Percentiles rank a stretch among this genome's conserved stretches.
Conservation (phyloP, 1,140 invertebrate species). For the Matsumurasca onukii region DNA sequence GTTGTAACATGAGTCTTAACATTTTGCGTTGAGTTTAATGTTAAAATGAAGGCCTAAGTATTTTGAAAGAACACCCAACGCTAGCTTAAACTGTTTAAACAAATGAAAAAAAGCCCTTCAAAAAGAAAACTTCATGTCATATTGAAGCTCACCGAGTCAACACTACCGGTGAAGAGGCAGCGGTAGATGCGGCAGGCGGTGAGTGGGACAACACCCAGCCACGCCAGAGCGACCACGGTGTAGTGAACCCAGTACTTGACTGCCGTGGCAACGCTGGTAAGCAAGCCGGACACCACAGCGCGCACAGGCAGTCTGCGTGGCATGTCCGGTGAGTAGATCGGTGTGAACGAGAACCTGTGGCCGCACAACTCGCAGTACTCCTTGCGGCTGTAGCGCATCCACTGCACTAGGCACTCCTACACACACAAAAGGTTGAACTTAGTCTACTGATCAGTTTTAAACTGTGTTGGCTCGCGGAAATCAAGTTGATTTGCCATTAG, state of each 20-base stretch:
- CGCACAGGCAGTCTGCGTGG: constrained; percentile 89
- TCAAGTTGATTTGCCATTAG: too few relatives aligned
- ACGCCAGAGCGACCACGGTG: constrained; percentile 92
- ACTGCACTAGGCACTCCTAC: constrained; percentile 78
- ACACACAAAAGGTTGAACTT: constrained; percentile 13
- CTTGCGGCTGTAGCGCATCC: constrained; percentile 95
- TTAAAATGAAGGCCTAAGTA: too few relatives aligned
- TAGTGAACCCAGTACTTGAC: constrained; percentile 97
- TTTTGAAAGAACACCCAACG: too few relatives aligned
- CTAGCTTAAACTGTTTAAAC: too few relatives aligned
- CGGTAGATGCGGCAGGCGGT: constrained; percentile 96
- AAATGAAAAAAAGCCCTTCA: too few relatives aligned
- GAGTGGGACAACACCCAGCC: constrained; percentile 95
- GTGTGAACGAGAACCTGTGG: constrained; percentile 96
- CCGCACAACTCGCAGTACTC: constrained; percentile 99
- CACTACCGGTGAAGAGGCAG: constrained; percentile 85
- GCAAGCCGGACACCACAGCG: constrained; percentile 85
- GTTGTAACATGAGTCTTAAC: too few relatives aligned
- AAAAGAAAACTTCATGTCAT: too few relatives aligned
- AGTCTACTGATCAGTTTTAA: too few relatives aligned
- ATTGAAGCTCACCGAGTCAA: constrained; percentile 66
- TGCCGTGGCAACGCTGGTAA: constrained; percentile 86
- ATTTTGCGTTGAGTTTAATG: too few relatives aligned
- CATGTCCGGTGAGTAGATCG: constrained; percentile 99
- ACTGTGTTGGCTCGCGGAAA: too few relatives aligned